A percentile compares a stretch with the other conserved stretches of the same genome.
Evolutionary conservation across 2,888 invertebrate genomes (phyloP).

Genomic region (Aromia moschata): DNA sequence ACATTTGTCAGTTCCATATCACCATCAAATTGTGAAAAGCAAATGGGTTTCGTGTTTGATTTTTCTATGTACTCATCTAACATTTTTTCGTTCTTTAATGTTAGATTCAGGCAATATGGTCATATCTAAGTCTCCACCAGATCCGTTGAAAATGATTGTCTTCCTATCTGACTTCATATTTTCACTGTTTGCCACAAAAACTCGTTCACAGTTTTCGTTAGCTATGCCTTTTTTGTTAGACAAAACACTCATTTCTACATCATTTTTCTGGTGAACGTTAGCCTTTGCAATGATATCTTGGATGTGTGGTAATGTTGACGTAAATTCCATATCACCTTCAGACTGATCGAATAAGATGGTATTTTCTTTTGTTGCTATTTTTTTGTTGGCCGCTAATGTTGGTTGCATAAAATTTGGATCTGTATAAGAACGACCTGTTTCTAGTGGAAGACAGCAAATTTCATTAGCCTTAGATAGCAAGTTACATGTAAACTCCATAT

Average conservation of each 20-base stretch:
- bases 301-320: slow-evolving; percentile 1
- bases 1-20: slow-evolving; percentile 28
- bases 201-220: too few species aligned
- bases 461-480: background rate
- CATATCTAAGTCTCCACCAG: background rate
- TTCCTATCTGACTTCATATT: background rate
- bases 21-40: slow-evolving; percentile 7
- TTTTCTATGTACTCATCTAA: background rate
- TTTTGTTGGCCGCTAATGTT: too few species aligned
- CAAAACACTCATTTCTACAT: background rate
- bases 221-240: background rate
- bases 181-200: background rate
- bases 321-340: slow-evolving; percentile 26
- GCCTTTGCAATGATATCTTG: background rate
- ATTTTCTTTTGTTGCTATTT: background rate
- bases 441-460: too few species aligned
- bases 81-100: too few species aligned
- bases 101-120: background rate
- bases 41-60: background rate
- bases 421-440: too few species aligned
- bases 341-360: background rate
- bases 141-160: background rate
- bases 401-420: too few species aligned
- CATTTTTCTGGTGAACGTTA: background rate
- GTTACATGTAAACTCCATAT: slow-evolving; percentile 34